Evolutionary conservation across 1,140 invertebrate species (phyloP).

Genomic region (Drosophila tropicalis): DNA sequence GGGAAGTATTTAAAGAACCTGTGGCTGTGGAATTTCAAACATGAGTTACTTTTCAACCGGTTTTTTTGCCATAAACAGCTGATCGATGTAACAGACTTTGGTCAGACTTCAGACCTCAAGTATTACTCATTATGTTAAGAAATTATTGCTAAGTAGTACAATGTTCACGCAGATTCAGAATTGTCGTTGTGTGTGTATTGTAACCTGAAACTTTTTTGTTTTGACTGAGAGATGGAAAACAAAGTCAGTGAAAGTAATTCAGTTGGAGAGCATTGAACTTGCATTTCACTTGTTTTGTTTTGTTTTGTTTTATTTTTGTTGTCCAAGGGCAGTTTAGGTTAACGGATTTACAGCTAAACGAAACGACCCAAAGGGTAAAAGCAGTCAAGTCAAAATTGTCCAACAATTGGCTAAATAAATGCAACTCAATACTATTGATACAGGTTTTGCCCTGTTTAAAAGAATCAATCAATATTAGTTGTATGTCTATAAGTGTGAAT

Average conservation of each 20-base stretch:
- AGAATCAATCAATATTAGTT: too few species aligned
- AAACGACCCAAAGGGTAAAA: neutral
- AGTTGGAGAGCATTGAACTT: neutral
- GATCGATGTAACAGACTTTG: constrained; percentile 7
- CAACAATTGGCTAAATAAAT: too few species aligned
- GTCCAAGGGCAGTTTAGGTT: neutral
- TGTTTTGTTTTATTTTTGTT: neutral
- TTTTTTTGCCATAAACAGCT: constrained; percentile 3
- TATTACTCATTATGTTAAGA: neutral
- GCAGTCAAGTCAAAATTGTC: too few species aligned
- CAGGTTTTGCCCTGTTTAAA: too few species aligned
- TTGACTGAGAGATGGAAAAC: neutral
- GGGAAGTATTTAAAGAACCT: neutral
- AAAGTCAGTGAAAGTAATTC: neutral
- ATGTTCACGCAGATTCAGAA: neutral
- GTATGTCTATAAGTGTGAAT: too few species aligned
- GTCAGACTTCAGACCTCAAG: neutral
- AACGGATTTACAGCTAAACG: neutral
- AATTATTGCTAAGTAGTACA: neutral
- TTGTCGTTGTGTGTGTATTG: neutral
- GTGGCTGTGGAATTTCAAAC: neutral
- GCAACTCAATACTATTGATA: too few species aligned
- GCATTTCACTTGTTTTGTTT: neutral
- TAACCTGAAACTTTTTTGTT: constrained; percentile 6
- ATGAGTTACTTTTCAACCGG: constrained; percentile 3